Conservation (phyloP, 2,888 invertebrate genomes). For the Pseudococcus jackbeardsleyi region DNA sequence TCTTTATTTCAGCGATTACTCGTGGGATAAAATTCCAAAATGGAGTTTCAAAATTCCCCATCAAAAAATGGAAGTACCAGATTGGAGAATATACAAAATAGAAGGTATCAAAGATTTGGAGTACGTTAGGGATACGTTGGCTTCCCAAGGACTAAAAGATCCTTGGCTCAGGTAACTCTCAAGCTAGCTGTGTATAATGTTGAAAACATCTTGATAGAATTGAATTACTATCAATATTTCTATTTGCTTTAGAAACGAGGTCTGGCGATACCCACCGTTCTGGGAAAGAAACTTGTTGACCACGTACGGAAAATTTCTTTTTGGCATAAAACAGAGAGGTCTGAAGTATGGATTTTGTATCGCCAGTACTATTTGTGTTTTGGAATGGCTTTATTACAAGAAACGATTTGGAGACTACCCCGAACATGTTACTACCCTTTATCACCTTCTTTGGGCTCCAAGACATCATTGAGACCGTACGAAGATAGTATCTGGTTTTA, state of each 20-base stretch:
- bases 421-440: neutral
- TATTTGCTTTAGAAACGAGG: slow-evolving; percentile 78
- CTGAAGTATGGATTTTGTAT: neutral
- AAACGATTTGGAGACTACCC: slow-evolving; percentile 53
- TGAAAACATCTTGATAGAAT: neutral
- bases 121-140: slow-evolving; percentile 77
- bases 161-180: slow-evolving; percentile 84
- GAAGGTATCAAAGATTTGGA: slow-evolving; percentile 79
- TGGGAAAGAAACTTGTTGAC: neutral
- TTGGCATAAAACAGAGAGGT: neutral
- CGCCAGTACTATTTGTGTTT: slow-evolving; percentile 12
- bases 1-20: neutral
- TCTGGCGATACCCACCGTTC: slow-evolving; percentile 80
- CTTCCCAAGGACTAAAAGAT: slow-evolving; percentile 81
- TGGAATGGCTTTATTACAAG: slow-evolving; percentile 52
- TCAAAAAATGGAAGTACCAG: slow-evolving; percentile 75
- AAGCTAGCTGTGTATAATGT: too few relatives aligned
- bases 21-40: neutral
- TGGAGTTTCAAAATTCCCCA: slow-evolving; percentile 36
- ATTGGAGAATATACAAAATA: slow-evolving; percentile 80
- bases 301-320: neutral
- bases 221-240: too few relatives aligned
- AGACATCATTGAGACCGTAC: neutral
- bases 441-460: neutral
- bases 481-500: neutral